Percentiles rank a stretch among this genome's conserved stretches.
Evolutionary conservation across 2,888 invertebrate genomes (phyloP).

Genomic region (Myopa tessellatipennis): DNA sequence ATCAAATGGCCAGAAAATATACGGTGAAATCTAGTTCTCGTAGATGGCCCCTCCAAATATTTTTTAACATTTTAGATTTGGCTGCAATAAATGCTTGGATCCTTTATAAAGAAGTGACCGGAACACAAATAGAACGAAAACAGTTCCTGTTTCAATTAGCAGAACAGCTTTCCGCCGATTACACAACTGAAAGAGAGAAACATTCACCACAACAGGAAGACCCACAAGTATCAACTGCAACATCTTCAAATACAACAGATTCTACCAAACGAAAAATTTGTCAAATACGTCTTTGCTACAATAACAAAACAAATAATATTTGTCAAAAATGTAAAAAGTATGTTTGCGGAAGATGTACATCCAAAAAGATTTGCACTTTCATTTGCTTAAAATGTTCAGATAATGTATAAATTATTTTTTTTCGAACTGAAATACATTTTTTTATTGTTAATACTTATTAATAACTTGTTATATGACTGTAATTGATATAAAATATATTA

Average conservation of each 20-base stretch:
- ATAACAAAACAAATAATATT: not conserved
- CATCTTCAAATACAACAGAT: too few relatives aligned
- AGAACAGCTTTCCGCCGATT: too few relatives aligned
- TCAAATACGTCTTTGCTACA: not conserved
- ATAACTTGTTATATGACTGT: too few relatives aligned
- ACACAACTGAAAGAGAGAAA: too few relatives aligned
- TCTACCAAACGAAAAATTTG: too few relatives aligned
- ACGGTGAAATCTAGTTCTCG: conserved; percentile 50
- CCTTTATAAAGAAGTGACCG: too few relatives aligned
- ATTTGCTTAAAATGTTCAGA: not conserved
- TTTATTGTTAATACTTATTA: not conserved
- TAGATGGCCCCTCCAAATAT: conserved; percentile 52
- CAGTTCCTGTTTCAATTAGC: too few relatives aligned
- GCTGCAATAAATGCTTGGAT: too few relatives aligned
- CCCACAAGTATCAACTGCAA: too few relatives aligned
- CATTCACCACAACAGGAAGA: too few relatives aligned
- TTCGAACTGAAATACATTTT: not conserved
- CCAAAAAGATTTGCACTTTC: not conserved
- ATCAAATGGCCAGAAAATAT: conserved; percentile 56
- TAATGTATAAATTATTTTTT: not conserved
- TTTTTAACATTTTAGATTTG: too few relatives aligned
- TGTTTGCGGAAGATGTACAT: not conserved
- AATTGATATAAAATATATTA: not conserved
- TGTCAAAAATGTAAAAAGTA: not conserved
- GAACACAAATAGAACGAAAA: too few relatives aligned